Evolutionary conservation across 2,888 invertebrate genomes (phyloP), one percentile per base, ranked within the genome.

Genomic region (Dynastes tityus): DNA sequence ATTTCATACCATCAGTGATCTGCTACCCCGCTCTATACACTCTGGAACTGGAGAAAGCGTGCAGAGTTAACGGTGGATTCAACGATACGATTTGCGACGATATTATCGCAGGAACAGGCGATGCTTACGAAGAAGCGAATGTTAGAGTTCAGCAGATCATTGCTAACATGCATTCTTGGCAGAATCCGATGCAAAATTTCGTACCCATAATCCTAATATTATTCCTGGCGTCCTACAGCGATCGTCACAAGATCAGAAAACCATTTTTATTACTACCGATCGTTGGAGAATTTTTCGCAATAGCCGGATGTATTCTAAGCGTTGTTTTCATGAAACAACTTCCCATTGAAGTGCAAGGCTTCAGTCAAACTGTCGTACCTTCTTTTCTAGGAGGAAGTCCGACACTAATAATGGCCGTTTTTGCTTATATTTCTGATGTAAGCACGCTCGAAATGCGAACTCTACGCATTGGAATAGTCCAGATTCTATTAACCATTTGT

Each of bases 321-420:
- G 91, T 90, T 0, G 89, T 91, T 82, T 92, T 88, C 83, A 91
- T 92, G 85, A 80, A 89, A n/a, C 89, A 91, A 83, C 91, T 91
- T 91, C 90, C 87, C 2, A 80, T 89, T 75, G 87, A 91, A 89
- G 86, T 88, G 0, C 91, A 90, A 64, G 92, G 88, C 2, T 85
- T 92, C 65, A 89, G 91, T 71, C 91, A 92, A 87, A 89, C 90
- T 2, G 82, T 92, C 0, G 89, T 92, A 0, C 89, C 91, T 1
- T 91, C 92, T 0, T 87, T 93, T 45, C 90, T 91, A 32, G 93
- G 93, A 40, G 92, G 92, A 29, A 88, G 89, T 79, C 89, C 92
- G 0, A 87, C 88, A 85, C 79, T 89, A 22, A 84, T 87, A 3
- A 88, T 89, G 88, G 88, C 88, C 11, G 82, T 85, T 13, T 89